Evolutionary conservation across 1,140 invertebrate genomes (phyloP).

Genomic region (Copidosoma floridanum): DNA sequence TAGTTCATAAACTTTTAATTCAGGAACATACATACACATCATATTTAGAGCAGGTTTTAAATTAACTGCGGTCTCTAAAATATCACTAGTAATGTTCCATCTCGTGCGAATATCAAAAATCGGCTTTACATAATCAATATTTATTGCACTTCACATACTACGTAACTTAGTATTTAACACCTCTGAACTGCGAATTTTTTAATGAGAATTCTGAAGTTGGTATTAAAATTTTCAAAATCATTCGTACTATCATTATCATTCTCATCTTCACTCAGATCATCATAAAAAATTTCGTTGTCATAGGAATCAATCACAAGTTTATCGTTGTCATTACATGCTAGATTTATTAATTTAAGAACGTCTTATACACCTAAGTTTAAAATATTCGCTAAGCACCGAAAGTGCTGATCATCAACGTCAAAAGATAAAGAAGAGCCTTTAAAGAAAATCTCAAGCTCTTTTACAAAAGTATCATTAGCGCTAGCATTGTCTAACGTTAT

Average conservation of each 20-base stretch:
- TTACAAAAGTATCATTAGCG: constrained; percentile 29
- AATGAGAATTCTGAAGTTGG: neutral
- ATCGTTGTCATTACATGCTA: neutral
- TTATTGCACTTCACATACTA: too few species aligned
- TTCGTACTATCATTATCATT: neutral
- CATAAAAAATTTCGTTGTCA: neutral
- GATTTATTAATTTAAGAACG: neutral
- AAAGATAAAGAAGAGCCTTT: neutral
- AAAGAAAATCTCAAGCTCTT: neutral
- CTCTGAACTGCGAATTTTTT: neutral
- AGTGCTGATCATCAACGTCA: neutral
- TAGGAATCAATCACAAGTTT: neutral
- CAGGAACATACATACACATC: neutral
- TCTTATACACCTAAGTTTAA: neutral
- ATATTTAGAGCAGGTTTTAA: neutral
- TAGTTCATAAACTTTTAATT: neutral
- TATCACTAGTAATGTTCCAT: neutral
- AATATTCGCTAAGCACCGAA: neutral
- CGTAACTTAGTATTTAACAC: neutral
- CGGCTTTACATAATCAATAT: too few species aligned
- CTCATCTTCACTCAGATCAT: neutral
- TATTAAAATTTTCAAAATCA: neutral
- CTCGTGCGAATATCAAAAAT: neutral
- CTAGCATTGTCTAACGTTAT: constrained; percentile 31
- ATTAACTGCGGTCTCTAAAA: neutral